These are phyloP conservation scores for Bubo blakistoni DNA, from an alignment of 2,113 vertebrate species.

Conservation along the genomic window DNA sequence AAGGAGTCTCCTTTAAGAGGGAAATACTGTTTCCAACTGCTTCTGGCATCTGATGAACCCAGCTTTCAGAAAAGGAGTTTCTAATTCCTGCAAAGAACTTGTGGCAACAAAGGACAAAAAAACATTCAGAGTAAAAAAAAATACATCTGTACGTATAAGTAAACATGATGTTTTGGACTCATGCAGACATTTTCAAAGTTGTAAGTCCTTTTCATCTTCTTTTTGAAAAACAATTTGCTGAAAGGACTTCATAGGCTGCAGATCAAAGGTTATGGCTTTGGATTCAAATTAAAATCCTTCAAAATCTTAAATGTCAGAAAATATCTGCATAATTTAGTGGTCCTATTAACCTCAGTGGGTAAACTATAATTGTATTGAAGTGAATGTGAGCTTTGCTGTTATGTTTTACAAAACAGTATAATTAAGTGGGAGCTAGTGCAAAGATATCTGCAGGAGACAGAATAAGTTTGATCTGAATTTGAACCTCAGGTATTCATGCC, in stretches of 20 bases:
- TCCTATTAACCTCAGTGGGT: neutral
- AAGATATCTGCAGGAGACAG: neutral
- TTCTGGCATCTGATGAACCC: neutral
- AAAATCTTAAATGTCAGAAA: neutral
- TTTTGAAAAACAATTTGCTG: neutral
- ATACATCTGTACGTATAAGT: neutral
- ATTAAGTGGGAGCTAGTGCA: neutral
- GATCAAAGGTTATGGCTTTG: neutral
- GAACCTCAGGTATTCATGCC: neutral
- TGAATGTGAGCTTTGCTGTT: neutral
- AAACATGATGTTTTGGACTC: neutral
- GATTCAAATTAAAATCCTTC: neutral
- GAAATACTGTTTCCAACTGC: neutral
- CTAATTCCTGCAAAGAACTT: neutral
- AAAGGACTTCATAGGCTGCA: neutral
- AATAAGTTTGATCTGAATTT: neutral
- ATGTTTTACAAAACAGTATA: neutral
- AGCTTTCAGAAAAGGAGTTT: neutral
- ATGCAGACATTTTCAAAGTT: neutral
- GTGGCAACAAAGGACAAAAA: neutral
- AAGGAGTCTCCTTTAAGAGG: neutral
- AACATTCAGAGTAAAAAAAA: neutral
- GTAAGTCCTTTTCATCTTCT: neutral
- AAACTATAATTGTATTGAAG: neutral
- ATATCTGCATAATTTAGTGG: neutral